Evolutionary conservation across 1,140 invertebrate species (phyloP).

Genomic region (Drosophila biarmipes): DNA sequence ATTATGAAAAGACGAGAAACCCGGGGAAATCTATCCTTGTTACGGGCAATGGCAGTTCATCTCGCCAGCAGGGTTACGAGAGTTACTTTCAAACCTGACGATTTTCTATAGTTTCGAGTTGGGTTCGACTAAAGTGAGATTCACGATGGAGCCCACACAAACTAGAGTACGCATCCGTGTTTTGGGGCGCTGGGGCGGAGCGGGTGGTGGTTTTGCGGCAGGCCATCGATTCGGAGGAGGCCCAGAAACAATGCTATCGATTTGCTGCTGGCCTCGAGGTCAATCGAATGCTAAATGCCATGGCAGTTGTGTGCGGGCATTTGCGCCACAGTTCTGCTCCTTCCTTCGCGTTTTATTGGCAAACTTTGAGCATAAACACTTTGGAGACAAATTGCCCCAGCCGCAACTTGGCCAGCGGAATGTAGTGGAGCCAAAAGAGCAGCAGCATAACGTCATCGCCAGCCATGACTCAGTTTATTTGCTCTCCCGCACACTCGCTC

Average conservation of each 20-base stretch:
- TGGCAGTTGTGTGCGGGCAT: constrained; percentile 33
- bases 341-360: constrained; percentile 46
- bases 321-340: constrained; percentile 39
- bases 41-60: too few species aligned
- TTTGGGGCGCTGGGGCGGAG: constrained; percentile 2
- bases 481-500: constrained; percentile 23
- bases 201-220: constrained; percentile 7
- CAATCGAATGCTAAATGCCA: constrained; percentile 54
- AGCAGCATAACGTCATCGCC: constrained; percentile 62
- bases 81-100: neutral
- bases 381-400: constrained; percentile 56
- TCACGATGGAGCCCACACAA: neutral
- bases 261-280: constrained; percentile 58
- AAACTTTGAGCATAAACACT: constrained; percentile 62
- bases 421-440: constrained; percentile 34
- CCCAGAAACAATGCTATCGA: constrained; percentile 45
- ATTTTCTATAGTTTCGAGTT: constrained; percentile 1
- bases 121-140: neutral
- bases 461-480: constrained; percentile 60
- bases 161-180: constrained; percentile 1
- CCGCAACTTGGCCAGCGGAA: constrained; percentile 37
- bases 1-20: too few species aligned
- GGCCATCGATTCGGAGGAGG: constrained; percentile 41
- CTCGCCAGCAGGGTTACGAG: neutral
- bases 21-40: too few species aligned